Conservation (phyloP, 2,888 invertebrate species). For the Eretmocerus hayati region DNA sequence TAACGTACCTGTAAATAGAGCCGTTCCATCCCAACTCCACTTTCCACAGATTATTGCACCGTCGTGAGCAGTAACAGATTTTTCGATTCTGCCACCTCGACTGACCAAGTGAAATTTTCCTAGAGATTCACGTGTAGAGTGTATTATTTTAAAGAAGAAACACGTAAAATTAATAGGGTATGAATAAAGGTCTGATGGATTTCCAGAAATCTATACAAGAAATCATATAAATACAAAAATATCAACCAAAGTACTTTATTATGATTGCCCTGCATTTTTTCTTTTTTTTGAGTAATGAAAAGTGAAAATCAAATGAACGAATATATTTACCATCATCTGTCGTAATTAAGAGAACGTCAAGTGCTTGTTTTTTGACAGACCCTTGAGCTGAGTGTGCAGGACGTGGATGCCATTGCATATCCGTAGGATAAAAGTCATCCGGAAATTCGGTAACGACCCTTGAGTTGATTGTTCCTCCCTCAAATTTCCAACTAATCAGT, state of each 20-base stretch:
- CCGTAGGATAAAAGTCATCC: conserved; percentile 79
- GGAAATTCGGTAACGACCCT: conserved; percentile 71
- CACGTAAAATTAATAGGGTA: too few relatives aligned
- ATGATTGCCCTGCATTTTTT: too few relatives aligned
- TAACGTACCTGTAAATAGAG: conserved; percentile 78
- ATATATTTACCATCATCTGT: conserved; percentile 68
- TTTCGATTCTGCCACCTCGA: conserved; percentile 85
- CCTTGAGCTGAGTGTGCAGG: conserved; percentile 45
- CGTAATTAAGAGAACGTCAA: conserved; percentile 78
- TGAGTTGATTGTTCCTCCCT: conserved; percentile 62
- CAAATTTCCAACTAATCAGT: conserved; percentile 81
- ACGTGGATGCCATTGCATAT: conserved; percentile 82
- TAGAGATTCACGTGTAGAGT: too few relatives aligned
- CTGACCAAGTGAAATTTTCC: conserved; percentile 82
- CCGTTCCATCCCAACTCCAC: conserved; percentile 94
- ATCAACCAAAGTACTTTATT: too few relatives aligned
- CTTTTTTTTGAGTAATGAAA: too few relatives aligned
- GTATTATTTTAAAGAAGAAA: too few relatives aligned
- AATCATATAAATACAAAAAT: too few relatives aligned
- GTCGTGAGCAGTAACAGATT: conserved; percentile 85
- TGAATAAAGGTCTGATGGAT: too few relatives aligned
- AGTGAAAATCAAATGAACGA: too few relatives aligned
- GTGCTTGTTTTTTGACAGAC: conserved; percentile 54
- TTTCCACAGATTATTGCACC: conserved; percentile 81
- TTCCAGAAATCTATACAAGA: too few relatives aligned